Conservation (phyloP, 1,140 invertebrate species). For the Pseudomyrmex concolor region DNA sequence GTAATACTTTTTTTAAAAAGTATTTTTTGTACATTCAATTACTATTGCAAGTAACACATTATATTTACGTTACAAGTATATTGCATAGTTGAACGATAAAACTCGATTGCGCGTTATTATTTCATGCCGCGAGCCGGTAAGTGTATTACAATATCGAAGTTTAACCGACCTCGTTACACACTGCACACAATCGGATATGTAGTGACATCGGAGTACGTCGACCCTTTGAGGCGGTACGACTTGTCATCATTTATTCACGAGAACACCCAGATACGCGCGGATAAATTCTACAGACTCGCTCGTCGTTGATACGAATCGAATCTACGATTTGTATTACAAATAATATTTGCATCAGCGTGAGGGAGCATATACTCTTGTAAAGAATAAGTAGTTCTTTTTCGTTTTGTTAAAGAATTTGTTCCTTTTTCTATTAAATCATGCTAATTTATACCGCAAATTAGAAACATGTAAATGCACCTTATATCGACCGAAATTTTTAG, state of each 20-base stretch:
- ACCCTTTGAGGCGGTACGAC: slow-evolving; percentile 47
- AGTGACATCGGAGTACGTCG: slow-evolving; percentile 36
- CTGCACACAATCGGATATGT: slow-evolving; percentile 38
- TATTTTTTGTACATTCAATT: neutral
- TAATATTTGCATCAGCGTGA: slow-evolving; percentile 28
- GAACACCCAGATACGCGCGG: slow-evolving; percentile 47
- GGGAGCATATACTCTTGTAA: neutral
- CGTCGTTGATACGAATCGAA: slow-evolving; percentile 50
- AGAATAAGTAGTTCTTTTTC: slow-evolving; percentile 6
- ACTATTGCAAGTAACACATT: neutral
- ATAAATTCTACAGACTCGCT: slow-evolving; percentile 44
- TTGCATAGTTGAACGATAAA: slow-evolving; percentile 14
- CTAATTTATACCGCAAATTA: slow-evolving; percentile 39
- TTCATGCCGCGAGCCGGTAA: slow-evolving; percentile 4
- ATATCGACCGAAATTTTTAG: slow-evolving; percentile 19
- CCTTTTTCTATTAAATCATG: slow-evolving; percentile 35
- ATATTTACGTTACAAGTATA: neutral
- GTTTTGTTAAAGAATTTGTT: slow-evolving; percentile 46
- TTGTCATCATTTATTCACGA: slow-evolving; percentile 59
- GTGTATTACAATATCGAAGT: slow-evolving; percentile 27
- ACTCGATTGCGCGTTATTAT: slow-evolving; percentile 3
- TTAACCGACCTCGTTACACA: slow-evolving; percentile 54
- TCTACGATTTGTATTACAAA: slow-evolving; percentile 24
- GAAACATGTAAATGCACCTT: slow-evolving; percentile 35
- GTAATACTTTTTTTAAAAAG: too few species aligned